Evolutionary conservation across 2,888 invertebrate species (phyloP), one percentile per base, ranked within the genome.

Genomic region (Hyppa rectilinea): DNA sequence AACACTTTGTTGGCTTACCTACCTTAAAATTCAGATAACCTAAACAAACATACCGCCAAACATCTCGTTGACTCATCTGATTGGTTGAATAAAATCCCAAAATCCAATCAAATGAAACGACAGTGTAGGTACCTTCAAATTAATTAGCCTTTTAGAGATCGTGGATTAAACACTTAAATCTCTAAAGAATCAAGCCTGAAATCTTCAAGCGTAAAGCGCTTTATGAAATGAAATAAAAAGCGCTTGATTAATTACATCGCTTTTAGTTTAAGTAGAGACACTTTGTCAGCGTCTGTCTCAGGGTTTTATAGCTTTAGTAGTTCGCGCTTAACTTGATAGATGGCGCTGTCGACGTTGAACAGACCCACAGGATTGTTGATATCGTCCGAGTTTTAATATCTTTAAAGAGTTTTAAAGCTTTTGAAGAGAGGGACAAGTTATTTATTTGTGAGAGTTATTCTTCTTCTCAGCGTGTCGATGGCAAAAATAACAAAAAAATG

Each of bases 181-280:
- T 53, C 10, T n/a, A 52, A 67, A 74, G 20, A 68, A 61, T 74
- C 50, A 50, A 58, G 38, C 23, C 26, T 43, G 55, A 34, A 52
- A 78, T 78, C 40, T 66, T 47, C 26, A 67, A 55, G 31, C 58
- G n/a, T 31, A 60, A 65, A 75, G 50, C 61, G 58, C 50, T 75
- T 66, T 78, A 71, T 62, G 61, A 71, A 71, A 71, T 65, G 49
- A 66, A 71, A 80, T 75, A 79, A 80, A 78, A 71, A 80, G 60
- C 70, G 55, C 50, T 75, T 75, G 76, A 78, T 71, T 78, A 78
- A 78, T 75, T 80, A 52, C 71, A 20, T 55, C 55, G 76, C 76
- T 71, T 66, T 79, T 71, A 62, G 55, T 80, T 49, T 70, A 75
- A 80, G 71, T 79, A 43, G 50, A 31, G 50, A 55, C 66, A 75